These are phyloP conservation scores for Corynorhinus townsendii DNA, from an alignment of 2,113 vertebrate genomes.

Conservation along the genomic window DNA sequence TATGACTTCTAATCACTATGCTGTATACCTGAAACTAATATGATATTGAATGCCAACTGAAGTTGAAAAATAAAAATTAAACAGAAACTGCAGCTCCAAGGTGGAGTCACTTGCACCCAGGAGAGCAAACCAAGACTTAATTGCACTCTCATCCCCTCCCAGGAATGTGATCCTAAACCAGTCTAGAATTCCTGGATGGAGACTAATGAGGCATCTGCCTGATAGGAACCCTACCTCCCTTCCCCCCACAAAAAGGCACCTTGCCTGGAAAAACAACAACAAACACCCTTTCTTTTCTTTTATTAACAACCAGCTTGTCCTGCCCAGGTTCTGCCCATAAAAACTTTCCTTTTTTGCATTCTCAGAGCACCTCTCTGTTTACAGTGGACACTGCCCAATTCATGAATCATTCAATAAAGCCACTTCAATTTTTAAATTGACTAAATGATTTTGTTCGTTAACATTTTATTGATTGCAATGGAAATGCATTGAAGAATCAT, in stretches of 20 bases:
- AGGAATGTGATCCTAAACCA: not conserved
- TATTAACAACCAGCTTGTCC: not conserved
- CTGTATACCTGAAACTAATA: not conserved
- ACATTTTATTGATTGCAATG: not conserved
- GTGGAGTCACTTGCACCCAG: not conserved
- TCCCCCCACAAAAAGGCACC: too few relatives aligned
- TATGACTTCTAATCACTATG: not conserved
- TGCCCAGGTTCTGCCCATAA: not conserved
- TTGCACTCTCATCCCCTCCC: not conserved
- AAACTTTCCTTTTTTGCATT: not conserved
- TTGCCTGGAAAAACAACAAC: not conserved
- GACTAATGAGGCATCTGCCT: not conserved
- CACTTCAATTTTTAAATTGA: not conserved
- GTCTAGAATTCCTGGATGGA: too few relatives aligned
- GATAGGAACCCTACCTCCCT: not conserved
- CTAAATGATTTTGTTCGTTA: not conserved
- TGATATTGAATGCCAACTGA: not conserved
- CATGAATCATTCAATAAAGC: not conserved
- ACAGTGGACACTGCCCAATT: not conserved
- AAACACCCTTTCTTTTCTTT: not conserved
- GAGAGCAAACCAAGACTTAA: not conserved
- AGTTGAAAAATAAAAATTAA: not conserved
- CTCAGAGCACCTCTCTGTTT: not conserved
- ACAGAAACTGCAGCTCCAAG: not conserved
- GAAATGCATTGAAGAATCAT: not conserved